Conservation (phyloP, 1,140 invertebrate genomes). For the Brachionus angularis region DNA sequence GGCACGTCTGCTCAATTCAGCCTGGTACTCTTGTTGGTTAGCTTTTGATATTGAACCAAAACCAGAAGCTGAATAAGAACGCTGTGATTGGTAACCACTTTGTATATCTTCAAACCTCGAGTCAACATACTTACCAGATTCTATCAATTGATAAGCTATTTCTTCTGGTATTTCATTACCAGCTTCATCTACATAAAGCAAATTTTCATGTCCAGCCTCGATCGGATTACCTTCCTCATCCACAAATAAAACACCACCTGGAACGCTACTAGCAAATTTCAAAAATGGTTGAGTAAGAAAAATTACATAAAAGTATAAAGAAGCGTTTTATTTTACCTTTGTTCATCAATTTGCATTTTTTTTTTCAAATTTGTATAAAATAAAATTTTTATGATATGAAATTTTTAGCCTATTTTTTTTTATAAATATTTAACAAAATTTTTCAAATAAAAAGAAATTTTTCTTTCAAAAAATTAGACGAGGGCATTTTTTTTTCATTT, state of each 20-base stretch:
- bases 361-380: neutral
- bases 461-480: neutral
- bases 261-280: neutral
- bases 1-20: neutral
- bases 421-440: too few species aligned
- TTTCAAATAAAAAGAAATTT: too few species aligned
- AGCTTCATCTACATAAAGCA: constrained; percentile 38
- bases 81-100: too few species aligned
- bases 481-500: constrained; percentile 17
- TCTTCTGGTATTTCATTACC: constrained; percentile 22
- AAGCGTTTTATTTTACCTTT: constrained; percentile 21
- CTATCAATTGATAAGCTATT: neutral
- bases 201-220: constrained; percentile 27
- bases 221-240: constrained; percentile 42
- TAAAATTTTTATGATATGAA: constrained; percentile 9
- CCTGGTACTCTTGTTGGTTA: neutral
- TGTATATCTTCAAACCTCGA: too few species aligned
- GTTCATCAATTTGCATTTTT: constrained; percentile 1
- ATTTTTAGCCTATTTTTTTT: too few species aligned
- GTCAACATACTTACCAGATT: constrained; percentile 36
- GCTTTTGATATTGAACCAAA: neutral
- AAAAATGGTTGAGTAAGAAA: neutral
- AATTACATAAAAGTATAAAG: too few species aligned
- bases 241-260: constrained; percentile 36
- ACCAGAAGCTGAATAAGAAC: neutral